Percentiles rank a stretch among this genome's conserved stretches.
Evolutionary conservation across 2,113 vertebrate genomes (phyloP).

Genomic region (Myotis davidii): DNA sequence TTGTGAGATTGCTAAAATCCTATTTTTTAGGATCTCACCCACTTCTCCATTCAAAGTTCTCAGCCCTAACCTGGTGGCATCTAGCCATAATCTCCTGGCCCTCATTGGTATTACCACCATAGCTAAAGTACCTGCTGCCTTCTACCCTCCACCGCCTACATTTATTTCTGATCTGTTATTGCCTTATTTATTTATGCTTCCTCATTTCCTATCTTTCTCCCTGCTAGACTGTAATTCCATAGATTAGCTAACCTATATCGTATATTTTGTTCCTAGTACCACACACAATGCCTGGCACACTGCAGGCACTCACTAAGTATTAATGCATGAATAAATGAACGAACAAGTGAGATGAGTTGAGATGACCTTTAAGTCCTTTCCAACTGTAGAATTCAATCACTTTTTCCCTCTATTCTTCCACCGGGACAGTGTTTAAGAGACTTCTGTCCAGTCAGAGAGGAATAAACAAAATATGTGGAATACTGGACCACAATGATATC

Average conservation of each 20-base stretch:
- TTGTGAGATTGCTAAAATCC: not conserved
- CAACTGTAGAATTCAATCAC: not conserved
- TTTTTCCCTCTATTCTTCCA: not conserved
- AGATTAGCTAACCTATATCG: not conserved
- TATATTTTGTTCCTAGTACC: not conserved
- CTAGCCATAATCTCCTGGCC: not conserved
- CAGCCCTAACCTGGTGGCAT: not conserved
- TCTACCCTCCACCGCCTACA: accelerated
- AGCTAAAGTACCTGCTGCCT: not conserved
- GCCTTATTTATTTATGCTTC: not conserved
- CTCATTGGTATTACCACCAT: not conserved
- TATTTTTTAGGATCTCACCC: not conserved
- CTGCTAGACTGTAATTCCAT: not conserved
- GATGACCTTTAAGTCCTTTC: not conserved
- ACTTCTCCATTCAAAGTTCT: not conserved
- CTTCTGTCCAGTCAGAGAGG: not conserved
- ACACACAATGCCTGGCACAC: not conserved
- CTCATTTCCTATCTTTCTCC: not conserved
- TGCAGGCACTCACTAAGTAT: not conserved
- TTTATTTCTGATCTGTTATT: not conserved
- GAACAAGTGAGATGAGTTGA: not conserved
- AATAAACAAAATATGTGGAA: not conserved
- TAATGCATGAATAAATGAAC: not conserved
- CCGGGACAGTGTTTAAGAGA: not conserved
- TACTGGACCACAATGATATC: no score